Evolutionary conservation across 2,113 vertebrate species (phyloP), one percentile per base, ranked within the genome.

Genomic region (Hippocampus mohnikei): DNA sequence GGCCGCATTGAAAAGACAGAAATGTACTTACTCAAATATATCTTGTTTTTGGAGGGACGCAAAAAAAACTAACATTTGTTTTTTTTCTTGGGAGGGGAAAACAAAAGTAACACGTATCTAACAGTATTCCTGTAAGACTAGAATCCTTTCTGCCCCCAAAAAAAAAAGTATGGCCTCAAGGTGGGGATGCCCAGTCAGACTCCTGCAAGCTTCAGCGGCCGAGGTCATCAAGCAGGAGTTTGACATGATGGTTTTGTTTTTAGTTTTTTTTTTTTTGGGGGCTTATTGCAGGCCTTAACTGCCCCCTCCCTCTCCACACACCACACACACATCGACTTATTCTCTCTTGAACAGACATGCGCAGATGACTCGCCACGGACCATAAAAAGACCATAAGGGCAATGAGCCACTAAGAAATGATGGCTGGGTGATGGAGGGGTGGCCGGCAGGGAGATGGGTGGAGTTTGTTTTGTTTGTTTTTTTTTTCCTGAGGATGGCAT

Each of bases 341-440:
- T 79, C 78, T 73, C 69, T 82, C 81, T 71, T 53, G 74, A 44
- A 72, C 88, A 84, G 84, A 88, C 77, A 42, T 78, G 80, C 80
- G 84, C 94, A 93, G 94, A 96, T 95, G 94, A 96, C 42, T 56
- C 42, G 67, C 29, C 33, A 68, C 27, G 92, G 93, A 93, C 95
- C 96, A 95, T 96, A 94, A 97, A 96, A 96, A 95, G 94, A 95
- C 95, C 95, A 98, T 98, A 96, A 98, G 93, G 93, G 95, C 96
- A 98, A 97, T 98, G 96, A 97, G 95, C 93, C 95, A 94, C 81
- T 79, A 67, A 88, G 74, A 74, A 66, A 69, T 46, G 65, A 48
- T 46, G 58, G 67, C 58, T 66, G 64, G 63, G 64, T 41, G 73
- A 61, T 74, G 75, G 48, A 70, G 63, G 50, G 60, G 48, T 64